Conservation (phyloP, 2,113 vertebrate species). For the Nymphicus hollandicus region DNA sequence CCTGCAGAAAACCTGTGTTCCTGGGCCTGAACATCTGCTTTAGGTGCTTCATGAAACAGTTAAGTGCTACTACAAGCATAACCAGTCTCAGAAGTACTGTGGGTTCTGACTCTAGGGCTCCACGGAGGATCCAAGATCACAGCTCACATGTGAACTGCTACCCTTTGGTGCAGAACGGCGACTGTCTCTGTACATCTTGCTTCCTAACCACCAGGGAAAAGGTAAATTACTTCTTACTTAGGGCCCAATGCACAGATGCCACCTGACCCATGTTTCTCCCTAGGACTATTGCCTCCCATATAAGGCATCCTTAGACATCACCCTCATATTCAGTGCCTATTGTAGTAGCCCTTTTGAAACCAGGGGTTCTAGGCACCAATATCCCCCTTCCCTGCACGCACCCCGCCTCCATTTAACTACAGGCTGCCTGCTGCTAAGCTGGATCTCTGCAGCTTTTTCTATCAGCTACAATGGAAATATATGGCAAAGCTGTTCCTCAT, state of each 20-base stretch:
- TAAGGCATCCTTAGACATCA: neutral
- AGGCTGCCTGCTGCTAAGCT: neutral
- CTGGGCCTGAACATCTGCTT: slow-evolving; percentile 12
- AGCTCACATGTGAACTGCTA: neutral
- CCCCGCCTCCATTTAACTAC: neutral
- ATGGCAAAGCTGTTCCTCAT: neutral
- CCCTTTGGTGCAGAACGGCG: neutral
- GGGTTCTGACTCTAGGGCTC: neutral
- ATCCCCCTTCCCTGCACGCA: neutral
- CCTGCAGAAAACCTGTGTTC: neutral
- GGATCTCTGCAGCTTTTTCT: neutral
- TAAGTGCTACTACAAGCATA: neutral
- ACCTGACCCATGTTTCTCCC: rapidly evolving
- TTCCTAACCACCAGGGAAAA: neutral
- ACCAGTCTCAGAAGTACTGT: neutral
- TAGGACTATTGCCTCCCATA: neutral
- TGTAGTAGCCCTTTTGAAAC: neutral
- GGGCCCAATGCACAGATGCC: neutral
- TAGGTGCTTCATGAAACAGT: neutral
- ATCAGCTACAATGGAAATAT: neutral
- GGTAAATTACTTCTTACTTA: neutral
- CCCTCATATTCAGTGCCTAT: neutral
- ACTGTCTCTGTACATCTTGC: neutral
- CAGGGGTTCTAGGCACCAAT: neutral
- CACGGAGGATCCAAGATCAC: neutral